Conservation (phyloP, 2,113 vertebrate species). For the Coracopsis vasa region DNA sequence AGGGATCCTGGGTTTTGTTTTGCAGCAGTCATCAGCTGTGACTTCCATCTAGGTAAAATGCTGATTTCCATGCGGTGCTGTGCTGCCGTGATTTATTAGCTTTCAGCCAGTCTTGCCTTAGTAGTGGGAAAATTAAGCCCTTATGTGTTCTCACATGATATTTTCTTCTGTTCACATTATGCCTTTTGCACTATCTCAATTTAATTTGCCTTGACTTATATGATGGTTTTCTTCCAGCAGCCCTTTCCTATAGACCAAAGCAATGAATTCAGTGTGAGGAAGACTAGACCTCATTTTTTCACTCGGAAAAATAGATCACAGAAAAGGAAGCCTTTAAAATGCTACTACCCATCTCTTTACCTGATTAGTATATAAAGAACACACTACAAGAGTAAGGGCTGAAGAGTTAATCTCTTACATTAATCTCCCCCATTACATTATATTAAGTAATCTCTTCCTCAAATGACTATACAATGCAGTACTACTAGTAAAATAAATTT, state of each 20-base stretch:
- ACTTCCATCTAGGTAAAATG: background rate
- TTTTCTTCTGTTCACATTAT: background rate
- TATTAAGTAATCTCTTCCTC: background rate
- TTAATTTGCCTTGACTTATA: constrained; percentile 18
- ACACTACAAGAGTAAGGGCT: background rate
- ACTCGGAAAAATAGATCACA: background rate
- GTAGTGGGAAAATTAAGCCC: background rate
- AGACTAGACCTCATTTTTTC: background rate
- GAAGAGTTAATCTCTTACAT: constrained; percentile 21
- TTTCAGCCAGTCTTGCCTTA: background rate
- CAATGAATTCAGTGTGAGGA: background rate
- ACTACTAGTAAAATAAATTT: background rate
- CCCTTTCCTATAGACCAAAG: background rate
- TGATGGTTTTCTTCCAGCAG: constrained; percentile 16
- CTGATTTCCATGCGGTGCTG: background rate
- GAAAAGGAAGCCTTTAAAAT: background rate
- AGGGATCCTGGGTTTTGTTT: background rate
- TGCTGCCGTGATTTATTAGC: background rate
- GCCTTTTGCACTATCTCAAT: background rate
- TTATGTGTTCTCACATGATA: background rate
- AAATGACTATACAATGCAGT: background rate
- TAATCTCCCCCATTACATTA: background rate
- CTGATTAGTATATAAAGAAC: constrained; percentile 5
- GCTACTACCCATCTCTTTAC: background rate
- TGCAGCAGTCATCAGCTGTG: background rate